Evolutionary conservation across 2,113 vertebrate genomes (phyloP).

Genomic region (Tyrannus savana): DNA sequence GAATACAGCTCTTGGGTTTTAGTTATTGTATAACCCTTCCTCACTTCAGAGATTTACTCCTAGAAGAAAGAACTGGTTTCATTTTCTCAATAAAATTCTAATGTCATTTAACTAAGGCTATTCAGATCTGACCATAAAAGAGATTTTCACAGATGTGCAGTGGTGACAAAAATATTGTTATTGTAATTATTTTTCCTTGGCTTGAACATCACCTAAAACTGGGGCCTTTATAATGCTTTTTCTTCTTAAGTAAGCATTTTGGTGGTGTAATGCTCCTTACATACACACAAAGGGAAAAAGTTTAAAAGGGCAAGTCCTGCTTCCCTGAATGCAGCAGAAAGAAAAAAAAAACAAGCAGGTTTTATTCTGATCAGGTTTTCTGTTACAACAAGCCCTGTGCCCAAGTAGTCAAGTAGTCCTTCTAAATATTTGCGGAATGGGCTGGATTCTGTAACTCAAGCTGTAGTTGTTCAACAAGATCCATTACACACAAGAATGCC

Average conservation of each 20-base stretch:
- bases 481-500: not conserved
- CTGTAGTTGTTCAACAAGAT: not conserved
- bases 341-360: not conserved
- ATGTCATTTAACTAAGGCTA: not conserved
- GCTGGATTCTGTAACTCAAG: not conserved
- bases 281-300: accelerated
- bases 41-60: not conserved
- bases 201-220: not conserved
- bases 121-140: not conserved
- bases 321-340: not conserved
- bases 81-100: not conserved
- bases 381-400: not conserved
- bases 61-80: not conserved
- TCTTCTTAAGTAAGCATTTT: not conserved
- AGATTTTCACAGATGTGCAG: not conserved
- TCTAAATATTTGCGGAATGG: not conserved
- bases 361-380: not conserved
- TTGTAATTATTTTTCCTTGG: not conserved
- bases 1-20: not conserved
- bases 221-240: not conserved
- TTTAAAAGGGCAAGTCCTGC: not conserved
- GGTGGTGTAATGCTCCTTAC: not conserved
- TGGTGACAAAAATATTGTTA: not conserved
- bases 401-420: not conserved
- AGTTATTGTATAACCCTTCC: not conserved